Evolutionary conservation across 1,140 invertebrate species (phyloP), one percentile per base, ranked within the genome.

Genomic region (Zaprionus gabonicus): DNA sequence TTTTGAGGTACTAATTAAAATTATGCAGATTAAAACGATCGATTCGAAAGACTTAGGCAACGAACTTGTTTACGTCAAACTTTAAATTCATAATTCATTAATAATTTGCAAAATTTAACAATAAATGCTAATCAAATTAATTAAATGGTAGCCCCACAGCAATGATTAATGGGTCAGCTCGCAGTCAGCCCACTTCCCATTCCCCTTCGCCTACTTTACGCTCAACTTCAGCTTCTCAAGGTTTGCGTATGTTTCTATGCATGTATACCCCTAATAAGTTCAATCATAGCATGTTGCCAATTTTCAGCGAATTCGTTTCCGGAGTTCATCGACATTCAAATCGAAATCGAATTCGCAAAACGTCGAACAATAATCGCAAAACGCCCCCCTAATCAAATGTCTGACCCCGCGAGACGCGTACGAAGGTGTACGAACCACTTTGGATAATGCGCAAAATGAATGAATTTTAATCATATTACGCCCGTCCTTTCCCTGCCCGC

Each of bases 101-200:
- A 90, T 90, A 90, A 88, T 88, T 90, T 76, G 78, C 78, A 68
- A 74, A 76, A 44, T 46, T 27, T 51, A 63, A 28, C 56, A 76
- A 80, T 85, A 64, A 80, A 87, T 77, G 83, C 84, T 88, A 90
- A 85, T 90, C 76, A 82, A 90, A 90, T 90, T 90, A 90, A 85
- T 90, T 90, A 90, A 80, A 75, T 75, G 73, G 81, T 77, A 80
- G 20, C 20, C 46, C 46, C 41, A 46, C 17, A 41, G 34, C 59
- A 67, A 69, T 70, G 86, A 90, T 90, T 90, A 81, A 88, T 88
- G 76, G 60, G 0, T 12, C 13, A 4, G 38, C 9, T 41, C 38
- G 13, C 38, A 34, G 3, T 34, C 31, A 17, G 7, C 13, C 38
- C 13, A 41, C 15, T 41, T 41, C 38, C 41, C 20, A 10, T 7